A percentile compares a stretch with the other conserved stretches of the same genome.
phyloP scores from a whole-genome alignment of 2,888 invertebrate genomes.

The Lepas anatifera region DNA sequence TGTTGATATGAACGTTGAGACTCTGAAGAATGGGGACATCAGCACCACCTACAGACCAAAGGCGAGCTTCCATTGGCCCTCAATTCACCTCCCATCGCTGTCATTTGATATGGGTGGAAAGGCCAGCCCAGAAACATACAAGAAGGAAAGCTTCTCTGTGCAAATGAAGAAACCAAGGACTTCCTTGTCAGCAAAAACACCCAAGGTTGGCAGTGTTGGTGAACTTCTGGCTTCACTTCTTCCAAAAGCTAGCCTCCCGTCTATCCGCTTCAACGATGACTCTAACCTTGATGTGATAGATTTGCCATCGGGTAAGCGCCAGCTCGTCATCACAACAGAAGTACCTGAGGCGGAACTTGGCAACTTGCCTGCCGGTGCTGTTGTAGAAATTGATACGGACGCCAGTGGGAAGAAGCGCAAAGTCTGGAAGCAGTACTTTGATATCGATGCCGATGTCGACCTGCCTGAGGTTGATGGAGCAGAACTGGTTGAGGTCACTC shows the following conservation, averaged over 20 bases:
- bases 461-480: conserved; percentile 16
- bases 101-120: not conserved
- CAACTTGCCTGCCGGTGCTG: not conserved
- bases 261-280: not conserved
- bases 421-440: conserved; percentile 9
- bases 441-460: conserved; percentile 16
- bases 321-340: not conserved
- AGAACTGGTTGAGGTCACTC: conserved; percentile 16
- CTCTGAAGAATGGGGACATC: not conserved
- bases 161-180: not conserved
- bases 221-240: not conserved
- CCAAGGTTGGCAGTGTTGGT: not conserved
- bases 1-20: not conserved
- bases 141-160: not conserved
- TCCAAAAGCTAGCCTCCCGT: not conserved
- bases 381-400: not conserved
- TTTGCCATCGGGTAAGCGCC: not conserved
- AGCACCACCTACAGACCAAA: not conserved
- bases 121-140: not conserved
- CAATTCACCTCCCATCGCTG: not conserved
- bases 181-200: not conserved
- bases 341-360: not conserved
- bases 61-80: not conserved
- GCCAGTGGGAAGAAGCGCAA: not conserved
- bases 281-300: not conserved